A percentile compares a stretch with the other conserved stretches of the same genome.
Evolutionary conservation across 1,140 invertebrate genomes (phyloP).

Genomic region (Rhagoletis zephyria): DNA sequence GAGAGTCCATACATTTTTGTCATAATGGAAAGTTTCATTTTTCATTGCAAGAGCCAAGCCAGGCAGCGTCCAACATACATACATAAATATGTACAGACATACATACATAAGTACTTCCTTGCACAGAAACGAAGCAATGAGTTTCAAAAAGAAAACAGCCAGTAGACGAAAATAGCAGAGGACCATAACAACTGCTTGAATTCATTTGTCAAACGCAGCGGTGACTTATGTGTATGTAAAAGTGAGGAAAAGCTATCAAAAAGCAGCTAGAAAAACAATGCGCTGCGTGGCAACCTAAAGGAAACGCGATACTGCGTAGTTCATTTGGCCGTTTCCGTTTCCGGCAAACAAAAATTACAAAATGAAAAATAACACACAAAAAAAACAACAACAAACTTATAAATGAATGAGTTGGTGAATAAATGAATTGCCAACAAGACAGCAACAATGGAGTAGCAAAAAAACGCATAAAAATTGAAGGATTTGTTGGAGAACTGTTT

Average conservation of each 20-base stretch:
- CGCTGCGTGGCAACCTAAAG: background rate
- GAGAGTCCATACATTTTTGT: background rate
- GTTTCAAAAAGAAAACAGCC: background rate
- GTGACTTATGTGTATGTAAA: background rate
- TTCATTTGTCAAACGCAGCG: conserved; percentile 39
- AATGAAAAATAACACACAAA: background rate
- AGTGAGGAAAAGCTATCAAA: background rate
- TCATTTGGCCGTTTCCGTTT: conserved; percentile 44
- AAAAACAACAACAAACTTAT: conserved; percentile 4
- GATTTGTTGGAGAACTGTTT: background rate
- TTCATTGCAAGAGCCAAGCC: conserved; percentile 31
- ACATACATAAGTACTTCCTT: background rate
- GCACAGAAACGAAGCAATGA: background rate
- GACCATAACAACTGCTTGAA: conserved; percentile 22
- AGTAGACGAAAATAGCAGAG: background rate
- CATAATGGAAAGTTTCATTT: conserved; percentile 41
- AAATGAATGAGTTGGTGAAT: conserved; percentile 35
- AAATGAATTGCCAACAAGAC: conserved; percentile 18
- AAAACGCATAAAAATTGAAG: conserved; percentile 3
- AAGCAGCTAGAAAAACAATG: background rate
- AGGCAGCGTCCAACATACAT: background rate
- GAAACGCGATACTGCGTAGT: conserved; percentile 46
- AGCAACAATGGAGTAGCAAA: background rate
- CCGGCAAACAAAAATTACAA: conserved; percentile 12
- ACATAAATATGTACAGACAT: too few relatives aligned